A percentile compares a stretch with the other conserved stretches of the same genome.
phyloP scores from a whole-genome alignment of 2,113 vertebrate species.

The Oxyruncus cristatus region DNA sequence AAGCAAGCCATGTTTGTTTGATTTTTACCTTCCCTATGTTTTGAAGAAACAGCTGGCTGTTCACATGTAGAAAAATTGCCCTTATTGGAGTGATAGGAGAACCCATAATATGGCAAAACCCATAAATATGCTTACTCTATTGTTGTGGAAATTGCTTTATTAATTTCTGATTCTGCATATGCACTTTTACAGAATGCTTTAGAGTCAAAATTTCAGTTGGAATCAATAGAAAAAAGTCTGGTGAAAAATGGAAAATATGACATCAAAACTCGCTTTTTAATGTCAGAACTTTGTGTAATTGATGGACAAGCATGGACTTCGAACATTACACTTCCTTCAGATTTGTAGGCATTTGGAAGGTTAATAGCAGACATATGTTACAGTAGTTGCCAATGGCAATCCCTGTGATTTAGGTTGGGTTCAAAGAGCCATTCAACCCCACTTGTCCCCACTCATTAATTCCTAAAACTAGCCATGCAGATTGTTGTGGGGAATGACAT shows the following conservation, averaged over 20 bases:
- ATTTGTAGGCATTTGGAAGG: conserved; percentile 1
- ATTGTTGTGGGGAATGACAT: neutral
- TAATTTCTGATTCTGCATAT: neutral
- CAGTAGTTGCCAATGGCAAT: conserved; percentile 10
- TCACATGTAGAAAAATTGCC: neutral
- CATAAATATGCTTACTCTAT: neutral
- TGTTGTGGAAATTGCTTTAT: neutral
- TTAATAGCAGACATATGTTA: conserved; percentile 27
- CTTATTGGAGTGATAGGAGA: neutral
- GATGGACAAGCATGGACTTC: neutral
- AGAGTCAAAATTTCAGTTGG: no score
- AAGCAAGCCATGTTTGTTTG: neutral
- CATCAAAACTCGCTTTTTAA: neutral
- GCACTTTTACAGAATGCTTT: neutral
- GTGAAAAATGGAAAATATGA: neutral
- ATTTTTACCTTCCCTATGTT: neutral
- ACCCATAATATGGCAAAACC: neutral
- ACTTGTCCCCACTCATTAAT: neutral
- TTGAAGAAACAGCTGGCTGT: neutral
- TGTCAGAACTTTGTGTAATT: neutral
- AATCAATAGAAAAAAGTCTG: neutral
- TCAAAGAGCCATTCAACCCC: conserved; percentile 25
- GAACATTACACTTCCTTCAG: neutral
- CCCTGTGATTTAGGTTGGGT: neutral
- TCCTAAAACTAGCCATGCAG: neutral